Percentiles rank a stretch among this genome's conserved stretches.
phyloP scores from a whole-genome alignment of 2,797 vertebrate species.

The Poecilia gillii region DNA sequence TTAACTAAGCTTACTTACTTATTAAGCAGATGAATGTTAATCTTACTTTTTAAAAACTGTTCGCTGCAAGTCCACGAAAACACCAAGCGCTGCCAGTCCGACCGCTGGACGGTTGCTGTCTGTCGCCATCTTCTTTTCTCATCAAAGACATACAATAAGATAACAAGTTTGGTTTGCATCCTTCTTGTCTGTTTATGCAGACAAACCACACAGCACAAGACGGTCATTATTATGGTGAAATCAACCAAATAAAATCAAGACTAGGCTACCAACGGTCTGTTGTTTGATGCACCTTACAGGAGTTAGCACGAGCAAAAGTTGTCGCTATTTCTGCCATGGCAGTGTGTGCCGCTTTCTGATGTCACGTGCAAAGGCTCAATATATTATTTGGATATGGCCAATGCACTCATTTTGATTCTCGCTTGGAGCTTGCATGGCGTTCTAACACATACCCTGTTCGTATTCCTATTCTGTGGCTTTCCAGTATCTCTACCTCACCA shows the following conservation, averaged over 20 bases:
- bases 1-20: too few relatives aligned
- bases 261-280: not conserved
- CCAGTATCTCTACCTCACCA: not conserved
- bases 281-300: not conserved
- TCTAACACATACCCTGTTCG: not conserved
- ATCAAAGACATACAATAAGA: not conserved
- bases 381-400: not conserved
- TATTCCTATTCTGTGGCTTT: conserved; percentile 4
- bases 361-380: not conserved
- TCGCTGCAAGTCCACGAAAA: not conserved
- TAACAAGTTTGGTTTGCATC: too few relatives aligned
- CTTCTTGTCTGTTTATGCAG: too few relatives aligned
- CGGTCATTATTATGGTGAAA: not conserved
- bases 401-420: not conserved
- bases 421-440: not conserved
- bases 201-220: not conserved
- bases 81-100: not conserved
- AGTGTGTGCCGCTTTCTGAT: not conserved
- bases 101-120: not conserved
- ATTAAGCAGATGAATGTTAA: too few relatives aligned
- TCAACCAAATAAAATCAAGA: not conserved
- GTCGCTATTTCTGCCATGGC: too few relatives aligned
- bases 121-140: not conserved
- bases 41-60: not conserved
- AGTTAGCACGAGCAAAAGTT: not conserved